phyloP scores from a whole-genome alignment of 2,797 vertebrate genomes.

The Sardinella longiceps region DNA sequence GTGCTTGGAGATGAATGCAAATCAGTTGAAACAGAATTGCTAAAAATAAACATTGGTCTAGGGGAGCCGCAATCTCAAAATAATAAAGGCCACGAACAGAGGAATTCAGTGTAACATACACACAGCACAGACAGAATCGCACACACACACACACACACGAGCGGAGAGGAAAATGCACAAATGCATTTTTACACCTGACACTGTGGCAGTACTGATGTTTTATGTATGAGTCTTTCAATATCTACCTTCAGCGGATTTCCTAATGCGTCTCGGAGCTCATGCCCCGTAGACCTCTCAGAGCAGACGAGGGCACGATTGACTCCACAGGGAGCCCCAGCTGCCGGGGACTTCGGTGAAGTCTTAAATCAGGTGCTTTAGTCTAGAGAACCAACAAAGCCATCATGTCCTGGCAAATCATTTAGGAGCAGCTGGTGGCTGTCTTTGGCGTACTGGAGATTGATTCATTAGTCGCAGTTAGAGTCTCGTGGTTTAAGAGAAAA shows the following conservation, averaged over 20 bases:
- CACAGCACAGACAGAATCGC: neutral
- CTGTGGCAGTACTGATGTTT: neutral
- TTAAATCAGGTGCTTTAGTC: neutral
- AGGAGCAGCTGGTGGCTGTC: neutral
- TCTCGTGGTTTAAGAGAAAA: too few species aligned
- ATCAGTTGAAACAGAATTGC: constrained; percentile 6
- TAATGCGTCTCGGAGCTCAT: constrained; percentile 10
- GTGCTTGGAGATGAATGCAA: constrained; percentile 8
- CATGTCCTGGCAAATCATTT: neutral
- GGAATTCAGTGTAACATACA: neutral
- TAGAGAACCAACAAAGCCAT: neutral
- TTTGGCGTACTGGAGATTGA: neutral
- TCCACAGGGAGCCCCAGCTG: neutral
- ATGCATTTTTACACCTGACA: constrained; percentile 21
- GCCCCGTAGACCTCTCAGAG: neutral
- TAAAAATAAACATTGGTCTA: constrained; percentile 10
- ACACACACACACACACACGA: neutral
- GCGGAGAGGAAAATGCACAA: neutral
- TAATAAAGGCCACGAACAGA: constrained; percentile 6
- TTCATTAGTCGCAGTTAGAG: neutral
- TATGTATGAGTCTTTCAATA: constrained; percentile 18
- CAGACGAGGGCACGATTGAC: neutral
- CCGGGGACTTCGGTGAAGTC: neutral
- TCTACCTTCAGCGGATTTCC: constrained; percentile 18
- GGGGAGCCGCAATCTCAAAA: neutral